Conservation (phyloP, 2,113 vertebrate genomes). For the Bucco capensis region DNA sequence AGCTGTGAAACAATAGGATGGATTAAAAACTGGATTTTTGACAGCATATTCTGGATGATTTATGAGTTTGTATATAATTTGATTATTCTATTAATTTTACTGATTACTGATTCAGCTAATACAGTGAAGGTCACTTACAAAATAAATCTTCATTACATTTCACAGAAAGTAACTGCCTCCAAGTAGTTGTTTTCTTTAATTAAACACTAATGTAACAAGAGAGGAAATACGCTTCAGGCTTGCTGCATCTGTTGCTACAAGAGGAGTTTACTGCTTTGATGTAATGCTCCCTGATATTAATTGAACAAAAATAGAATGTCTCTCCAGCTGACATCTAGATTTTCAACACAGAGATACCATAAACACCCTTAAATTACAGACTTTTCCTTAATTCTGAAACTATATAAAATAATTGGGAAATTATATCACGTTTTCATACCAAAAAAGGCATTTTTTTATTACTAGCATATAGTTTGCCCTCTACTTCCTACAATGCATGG, state of each 20-base stretch:
- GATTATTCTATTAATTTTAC: constrained; percentile 92
- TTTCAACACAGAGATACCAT: constrained; percentile 3
- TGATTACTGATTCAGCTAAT: constrained; percentile 86
- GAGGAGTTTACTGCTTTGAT: constrained; percentile 39
- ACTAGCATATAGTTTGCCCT: not conserved
- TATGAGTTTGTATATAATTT: constrained; percentile 90
- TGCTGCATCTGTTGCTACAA: constrained; percentile 54
- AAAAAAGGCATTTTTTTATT: not conserved
- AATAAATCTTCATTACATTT: constrained; percentile 87
- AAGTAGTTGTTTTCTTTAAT: constrained; percentile 87
- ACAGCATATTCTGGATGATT: constrained; percentile 80
- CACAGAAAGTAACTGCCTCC: constrained; percentile 80
- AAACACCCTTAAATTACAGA: not conserved
- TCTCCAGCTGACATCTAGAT: constrained; percentile 30
- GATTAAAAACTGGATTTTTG: constrained; percentile 81
- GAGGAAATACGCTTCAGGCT: constrained; percentile 70
- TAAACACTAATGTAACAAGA: constrained; percentile 85
- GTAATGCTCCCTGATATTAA: constrained; percentile 48
- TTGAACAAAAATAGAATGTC: constrained; percentile 46
- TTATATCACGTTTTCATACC: not conserved
- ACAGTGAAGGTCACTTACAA: constrained; percentile 85
- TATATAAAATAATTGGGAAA: not conserved
- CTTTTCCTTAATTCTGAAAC: not conserved
- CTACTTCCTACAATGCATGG: not conserved
- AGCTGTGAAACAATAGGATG: constrained; percentile 79